Conservation (phyloP, 2,888 invertebrate genomes). For the Lacanobia oleracea region DNA sequence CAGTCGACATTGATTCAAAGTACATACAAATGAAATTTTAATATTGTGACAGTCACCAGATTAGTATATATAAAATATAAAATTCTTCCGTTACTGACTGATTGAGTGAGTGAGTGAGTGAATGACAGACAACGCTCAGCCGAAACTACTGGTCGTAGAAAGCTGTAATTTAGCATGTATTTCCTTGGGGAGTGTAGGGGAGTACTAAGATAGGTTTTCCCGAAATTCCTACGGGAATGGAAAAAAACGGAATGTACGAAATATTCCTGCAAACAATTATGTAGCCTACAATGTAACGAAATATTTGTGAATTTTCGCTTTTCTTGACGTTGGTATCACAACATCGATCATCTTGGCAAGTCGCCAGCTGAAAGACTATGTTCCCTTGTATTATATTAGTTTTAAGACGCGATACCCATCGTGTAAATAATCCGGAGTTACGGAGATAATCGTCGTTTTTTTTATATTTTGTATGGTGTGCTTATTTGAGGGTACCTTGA, state of each 20-base stretch:
- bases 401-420: slow-evolving; percentile 69
- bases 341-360: slow-evolving; percentile 51
- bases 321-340: slow-evolving; percentile 30
- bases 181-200: no score
- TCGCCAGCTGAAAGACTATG: slow-evolving; percentile 68
- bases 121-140: no score
- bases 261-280: slow-evolving; percentile 8
- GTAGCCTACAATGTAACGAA: slow-evolving; percentile 11
- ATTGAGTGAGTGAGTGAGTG: no score
- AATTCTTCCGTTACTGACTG: no score
- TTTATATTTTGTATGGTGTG: slow-evolving; percentile 54
- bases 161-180: no score
- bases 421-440: slow-evolving; percentile 83
- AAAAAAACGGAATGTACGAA: no score
- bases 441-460: slow-evolving; percentile 71
- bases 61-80: slow-evolving; percentile 10
- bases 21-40: slow-evolving; percentile 46
- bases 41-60: slow-evolving; percentile 14
- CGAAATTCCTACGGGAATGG: no score
- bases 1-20: slow-evolving; percentile 26
- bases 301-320: slow-evolving; percentile 52
- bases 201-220: no score
- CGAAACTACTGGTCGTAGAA: no score
- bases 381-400: slow-evolving; percentile 77
- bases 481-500: slow-evolving; percentile 39